A percentile compares a stretch with the other conserved stretches of the same genome.
phyloP scores from a whole-genome alignment of 2,113 vertebrate species.

The Archocentrus centrarchus region DNA sequence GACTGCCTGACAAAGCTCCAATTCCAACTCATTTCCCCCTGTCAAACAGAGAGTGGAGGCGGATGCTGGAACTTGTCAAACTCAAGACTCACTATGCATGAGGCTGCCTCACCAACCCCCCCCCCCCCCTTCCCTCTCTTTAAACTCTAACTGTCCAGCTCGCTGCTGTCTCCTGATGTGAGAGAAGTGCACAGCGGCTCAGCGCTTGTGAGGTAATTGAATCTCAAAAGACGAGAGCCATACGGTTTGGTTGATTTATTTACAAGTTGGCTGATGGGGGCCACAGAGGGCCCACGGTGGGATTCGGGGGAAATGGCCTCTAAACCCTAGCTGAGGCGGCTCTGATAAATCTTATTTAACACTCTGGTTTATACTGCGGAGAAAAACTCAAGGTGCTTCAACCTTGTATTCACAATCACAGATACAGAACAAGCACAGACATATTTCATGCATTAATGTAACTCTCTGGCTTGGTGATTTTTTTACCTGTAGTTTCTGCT shows the following conservation, averaged over 20 bases:
- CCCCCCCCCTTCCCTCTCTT: not conserved
- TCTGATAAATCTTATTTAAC: slow-evolving; percentile 78
- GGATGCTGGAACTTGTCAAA: slow-evolving; percentile 45
- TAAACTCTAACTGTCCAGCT: slow-evolving; percentile 37
- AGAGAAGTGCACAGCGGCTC: slow-evolving; percentile 60
- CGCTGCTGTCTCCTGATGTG: slow-evolving; percentile 42
- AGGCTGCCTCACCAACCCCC: not conserved
- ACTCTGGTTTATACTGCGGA: slow-evolving; percentile 37
- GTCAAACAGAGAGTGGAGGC: slow-evolving; percentile 44
- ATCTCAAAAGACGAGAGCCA: slow-evolving; percentile 66
- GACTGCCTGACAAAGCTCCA: slow-evolving; percentile 60
- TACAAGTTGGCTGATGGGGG: slow-evolving; percentile 69
- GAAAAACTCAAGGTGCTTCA: slow-evolving; percentile 48
- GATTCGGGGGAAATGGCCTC: slow-evolving; percentile 77
- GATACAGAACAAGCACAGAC: slow-evolving; percentile 24
- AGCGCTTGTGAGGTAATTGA: slow-evolving; percentile 69
- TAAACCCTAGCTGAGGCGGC: slow-evolving; percentile 59
- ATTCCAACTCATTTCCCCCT: slow-evolving; percentile 61
- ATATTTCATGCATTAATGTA: slow-evolving; percentile 25
- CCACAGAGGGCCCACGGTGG: slow-evolving; percentile 52
- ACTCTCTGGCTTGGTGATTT: not conserved
- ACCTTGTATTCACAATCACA: slow-evolving; percentile 25
- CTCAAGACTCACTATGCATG: slow-evolving; percentile 50
- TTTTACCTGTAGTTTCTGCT: slow-evolving; percentile 13
- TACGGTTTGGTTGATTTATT: slow-evolving; percentile 77